A percentile compares a stretch with the other conserved stretches of the same genome.
phyloP scores from a whole-genome alignment of 2,113 vertebrate genomes.

The Astatotilapia flaviijosephi region DNA sequence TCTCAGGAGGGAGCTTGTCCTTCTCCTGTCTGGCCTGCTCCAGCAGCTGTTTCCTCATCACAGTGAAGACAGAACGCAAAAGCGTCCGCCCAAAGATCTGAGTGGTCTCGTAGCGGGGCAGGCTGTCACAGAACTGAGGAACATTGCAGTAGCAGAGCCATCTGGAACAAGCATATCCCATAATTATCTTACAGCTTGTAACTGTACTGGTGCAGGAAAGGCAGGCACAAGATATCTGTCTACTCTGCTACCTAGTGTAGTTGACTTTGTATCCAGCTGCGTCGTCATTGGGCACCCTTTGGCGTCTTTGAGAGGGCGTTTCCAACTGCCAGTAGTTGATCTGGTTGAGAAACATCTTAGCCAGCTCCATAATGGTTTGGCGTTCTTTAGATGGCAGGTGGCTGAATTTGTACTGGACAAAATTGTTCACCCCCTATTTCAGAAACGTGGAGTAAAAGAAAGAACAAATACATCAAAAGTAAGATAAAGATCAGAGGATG shows the following conservation, averaged over 20 bases:
- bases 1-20: conserved; percentile 94
- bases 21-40: conserved; percentile 97
- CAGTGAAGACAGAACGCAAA: conserved; percentile 91
- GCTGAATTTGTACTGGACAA: conserved; percentile 99
- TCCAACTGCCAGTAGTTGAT: conserved; percentile 99
- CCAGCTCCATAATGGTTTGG: conserved; percentile 92
- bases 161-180: conserved; percentile 54
- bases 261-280: conserved; percentile 91
- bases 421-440: conserved; percentile 92
- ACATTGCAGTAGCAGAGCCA: conserved; percentile 99
- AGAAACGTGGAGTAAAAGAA: background rate
- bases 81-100: conserved; percentile 94
- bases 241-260: conserved; percentile 85
- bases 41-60: conserved; percentile 93
- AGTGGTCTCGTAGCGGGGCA: conserved; percentile 93
- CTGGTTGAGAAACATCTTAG: conserved; percentile 98
- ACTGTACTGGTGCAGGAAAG: background rate
- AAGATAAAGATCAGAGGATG: background rate
- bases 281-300: conserved; percentile 86
- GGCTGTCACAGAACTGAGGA: conserved; percentile 97
- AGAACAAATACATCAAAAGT: background rate
- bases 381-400: conserved; percentile 94
- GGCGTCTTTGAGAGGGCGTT: conserved; percentile 88
- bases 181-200: background rate
- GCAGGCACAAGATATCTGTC: background rate